Conservation (phyloP, 2,888 invertebrate species). For the Sphaerophoria taeniata region DNA sequence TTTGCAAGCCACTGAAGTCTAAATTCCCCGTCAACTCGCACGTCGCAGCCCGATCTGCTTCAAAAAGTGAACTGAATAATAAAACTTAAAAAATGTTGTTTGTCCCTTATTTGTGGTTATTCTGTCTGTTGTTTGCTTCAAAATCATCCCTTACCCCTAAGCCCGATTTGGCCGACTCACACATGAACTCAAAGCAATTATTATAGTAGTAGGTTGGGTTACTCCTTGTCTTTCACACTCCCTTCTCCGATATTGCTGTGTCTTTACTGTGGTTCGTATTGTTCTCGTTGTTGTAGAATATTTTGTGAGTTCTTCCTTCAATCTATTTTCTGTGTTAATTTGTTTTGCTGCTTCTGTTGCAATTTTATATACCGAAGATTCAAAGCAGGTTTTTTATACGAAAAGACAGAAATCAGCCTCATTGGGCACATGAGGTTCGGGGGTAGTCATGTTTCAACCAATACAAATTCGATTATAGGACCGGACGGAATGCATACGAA, state of each 20-base stretch:
- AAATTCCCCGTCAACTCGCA: background rate
- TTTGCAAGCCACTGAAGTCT: constrained; percentile 71
- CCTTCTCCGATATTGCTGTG: constrained; percentile 39
- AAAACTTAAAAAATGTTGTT: constrained; percentile 66
- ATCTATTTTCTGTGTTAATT: constrained; percentile 33
- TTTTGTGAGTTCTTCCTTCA: constrained; percentile 31
- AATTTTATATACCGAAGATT: constrained; percentile 65
- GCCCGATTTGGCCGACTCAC: constrained; percentile 51
- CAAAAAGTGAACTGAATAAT: constrained; percentile 29
- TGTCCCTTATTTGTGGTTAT: constrained; percentile 74
- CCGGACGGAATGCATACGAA: constrained; percentile 9
- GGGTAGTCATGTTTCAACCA: constrained; percentile 71
- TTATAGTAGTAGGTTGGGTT: constrained; percentile 70
- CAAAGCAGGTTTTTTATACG: constrained; percentile 58
- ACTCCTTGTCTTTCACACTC: constrained; percentile 32
- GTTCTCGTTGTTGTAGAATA: constrained; percentile 17
- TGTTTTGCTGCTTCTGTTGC: constrained; percentile 67
- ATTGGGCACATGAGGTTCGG: constrained; percentile 58
- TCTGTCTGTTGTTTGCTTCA: constrained; percentile 70
- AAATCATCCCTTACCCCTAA: constrained; percentile 71
- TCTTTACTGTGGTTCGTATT: constrained; percentile 39
- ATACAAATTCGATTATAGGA: constrained; percentile 67
- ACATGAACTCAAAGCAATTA: constrained; percentile 70
- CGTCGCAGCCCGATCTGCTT: constrained; percentile 43
- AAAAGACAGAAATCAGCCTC: constrained; percentile 41